These are phyloP conservation scores for Speoplatyrhinus poulsoni DNA, from an alignment of 2,113 vertebrate genomes.

Conservation along the genomic window DNA sequence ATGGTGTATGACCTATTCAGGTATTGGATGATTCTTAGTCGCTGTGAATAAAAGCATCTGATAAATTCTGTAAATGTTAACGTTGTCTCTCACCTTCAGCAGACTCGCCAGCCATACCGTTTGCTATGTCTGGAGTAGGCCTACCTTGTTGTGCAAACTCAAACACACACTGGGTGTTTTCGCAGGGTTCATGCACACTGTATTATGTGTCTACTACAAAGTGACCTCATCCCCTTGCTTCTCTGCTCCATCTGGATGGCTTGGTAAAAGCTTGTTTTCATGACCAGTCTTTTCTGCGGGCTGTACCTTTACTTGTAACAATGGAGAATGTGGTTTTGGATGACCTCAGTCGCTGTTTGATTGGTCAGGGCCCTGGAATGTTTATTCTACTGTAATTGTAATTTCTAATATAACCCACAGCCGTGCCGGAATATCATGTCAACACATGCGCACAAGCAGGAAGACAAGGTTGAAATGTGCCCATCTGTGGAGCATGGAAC, in stretches of 20 bases:
- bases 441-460: slow-evolving; percentile 42
- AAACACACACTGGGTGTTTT: not conserved
- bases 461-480: slow-evolving; percentile 38
- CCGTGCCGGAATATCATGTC: slow-evolving; percentile 36
- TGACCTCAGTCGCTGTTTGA: slow-evolving; percentile 31
- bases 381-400: slow-evolving; percentile 21
- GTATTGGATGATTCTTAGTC: no score
- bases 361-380: slow-evolving; percentile 51
- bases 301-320: slow-evolving; percentile 46
- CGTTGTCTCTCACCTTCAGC: not conserved
- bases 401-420: slow-evolving; percentile 2
- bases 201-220: not conserved
- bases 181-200: not conserved
- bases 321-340: slow-evolving; percentile 57
- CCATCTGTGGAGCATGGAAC: slow-evolving; percentile 15
- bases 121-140: not conserved
- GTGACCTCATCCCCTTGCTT: slow-evolving; percentile 15
- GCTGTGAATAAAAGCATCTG: no score
- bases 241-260: slow-evolving; percentile 28
- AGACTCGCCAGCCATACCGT: not conserved
- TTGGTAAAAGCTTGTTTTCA: slow-evolving; percentile 52
- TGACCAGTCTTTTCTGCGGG: slow-evolving; percentile 52
- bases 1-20: no score
- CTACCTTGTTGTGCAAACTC: not conserved
- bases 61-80: no score